Percentiles rank a stretch among this genome's conserved stretches.
Evolutionary conservation across 1,140 invertebrate genomes (phyloP).

Genomic region (Eciton burchellii): DNA sequence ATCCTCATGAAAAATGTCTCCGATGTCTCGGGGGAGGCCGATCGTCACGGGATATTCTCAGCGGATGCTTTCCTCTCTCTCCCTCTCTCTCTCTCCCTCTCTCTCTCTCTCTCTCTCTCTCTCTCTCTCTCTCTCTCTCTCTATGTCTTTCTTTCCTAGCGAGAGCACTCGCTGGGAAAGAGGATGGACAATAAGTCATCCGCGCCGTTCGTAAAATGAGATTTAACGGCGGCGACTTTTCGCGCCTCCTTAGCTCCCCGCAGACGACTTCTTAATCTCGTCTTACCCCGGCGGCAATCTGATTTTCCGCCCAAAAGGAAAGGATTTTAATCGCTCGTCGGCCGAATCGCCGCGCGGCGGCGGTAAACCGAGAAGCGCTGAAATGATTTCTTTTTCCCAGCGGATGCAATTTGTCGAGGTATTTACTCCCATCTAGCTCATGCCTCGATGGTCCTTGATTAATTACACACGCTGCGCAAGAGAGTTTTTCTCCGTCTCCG

Average conservation of each 20-base stretch:
- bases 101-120: too few species aligned
- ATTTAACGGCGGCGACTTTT: constrained; percentile 59
- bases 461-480: not conserved
- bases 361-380: not conserved
- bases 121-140: too few species aligned
- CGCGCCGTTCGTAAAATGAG: constrained; percentile 40
- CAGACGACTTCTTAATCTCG: constrained; percentile 64
- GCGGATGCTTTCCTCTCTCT: not conserved
- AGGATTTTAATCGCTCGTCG: constrained; percentile 60
- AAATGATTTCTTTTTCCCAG: constrained; percentile 28
- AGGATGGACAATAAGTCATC: constrained; percentile 47
- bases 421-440: constrained; percentile 1
- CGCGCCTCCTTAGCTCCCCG: constrained; percentile 49
- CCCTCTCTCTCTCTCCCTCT: too few species aligned
- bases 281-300: constrained; percentile 50
- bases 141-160: not conserved
- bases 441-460: not conserved
- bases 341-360: constrained; percentile 1
- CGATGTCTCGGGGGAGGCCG: not conserved
- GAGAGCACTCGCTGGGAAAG: not conserved
- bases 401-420: not conserved
- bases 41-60: constrained; percentile 36
- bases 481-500: not conserved
- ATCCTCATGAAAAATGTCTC: not conserved
- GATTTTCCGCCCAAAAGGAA: constrained; percentile 65